These are phyloP conservation scores for Cantharis nigra DNA, from an alignment of 2,888 invertebrate genomes.

Conservation along the genomic window DNA sequence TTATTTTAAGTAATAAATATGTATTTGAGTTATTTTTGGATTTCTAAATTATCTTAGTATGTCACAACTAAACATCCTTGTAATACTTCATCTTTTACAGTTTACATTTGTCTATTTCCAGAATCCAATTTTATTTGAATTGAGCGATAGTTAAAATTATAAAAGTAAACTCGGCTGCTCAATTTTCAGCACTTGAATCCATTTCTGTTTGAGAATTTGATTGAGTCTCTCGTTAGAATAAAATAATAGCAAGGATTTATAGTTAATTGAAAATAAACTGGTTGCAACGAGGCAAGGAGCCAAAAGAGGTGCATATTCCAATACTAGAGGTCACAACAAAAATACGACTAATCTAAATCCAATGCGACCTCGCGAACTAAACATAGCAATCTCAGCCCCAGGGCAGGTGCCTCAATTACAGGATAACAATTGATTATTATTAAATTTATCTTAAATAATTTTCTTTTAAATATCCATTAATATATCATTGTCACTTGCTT, in stretches of 20 bases:
- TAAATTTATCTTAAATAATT: neutral
- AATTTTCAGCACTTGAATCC: neutral
- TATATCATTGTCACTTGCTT: neutral
- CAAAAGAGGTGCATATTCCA: slow-evolving; percentile 39
- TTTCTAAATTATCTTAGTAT: slow-evolving; percentile 2
- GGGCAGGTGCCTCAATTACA: slow-evolving; percentile 12
- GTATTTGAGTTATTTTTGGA: slow-evolving; percentile 1
- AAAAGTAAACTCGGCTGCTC: neutral
- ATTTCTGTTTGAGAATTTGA: neutral
- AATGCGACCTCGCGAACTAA: slow-evolving; percentile 43
- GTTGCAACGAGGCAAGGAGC: slow-evolving; percentile 37
- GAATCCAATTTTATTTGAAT: neutral
- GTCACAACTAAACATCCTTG: slow-evolving; percentile 4
- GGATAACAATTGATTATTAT: neutral
- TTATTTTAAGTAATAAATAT: slow-evolving; percentile 3
- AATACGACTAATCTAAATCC: slow-evolving; percentile 46
- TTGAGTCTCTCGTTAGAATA: neutral
- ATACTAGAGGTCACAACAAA: slow-evolving; percentile 43
- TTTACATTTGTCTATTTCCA: slow-evolving; percentile 2
- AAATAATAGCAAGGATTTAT: slow-evolving; percentile 25
- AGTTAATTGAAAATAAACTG: slow-evolving; percentile 41
- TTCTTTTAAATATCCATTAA: neutral
- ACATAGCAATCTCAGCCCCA: slow-evolving; percentile 31
- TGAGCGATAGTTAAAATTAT: neutral
- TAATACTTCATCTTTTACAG: slow-evolving; percentile 5